Evolutionary conservation across 2,888 invertebrate genomes (phyloP).

Genomic region (Metalampra italica): DNA sequence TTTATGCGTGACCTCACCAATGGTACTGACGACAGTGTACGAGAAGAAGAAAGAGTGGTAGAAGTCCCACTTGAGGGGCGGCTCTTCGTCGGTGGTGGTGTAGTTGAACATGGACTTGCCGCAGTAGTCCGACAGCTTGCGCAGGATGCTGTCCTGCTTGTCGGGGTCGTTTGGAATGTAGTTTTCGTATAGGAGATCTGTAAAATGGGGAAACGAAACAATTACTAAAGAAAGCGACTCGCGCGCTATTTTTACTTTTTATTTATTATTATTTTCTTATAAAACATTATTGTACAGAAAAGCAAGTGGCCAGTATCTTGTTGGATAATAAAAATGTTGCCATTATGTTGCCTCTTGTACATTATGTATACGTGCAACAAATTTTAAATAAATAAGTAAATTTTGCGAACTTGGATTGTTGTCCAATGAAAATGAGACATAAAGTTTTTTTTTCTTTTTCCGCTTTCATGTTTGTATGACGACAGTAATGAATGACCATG

Average conservation of each 20-base stretch:
- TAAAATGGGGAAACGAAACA: slow-evolving; percentile 31
- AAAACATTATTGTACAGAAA: too few relatives aligned
- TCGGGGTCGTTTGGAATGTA: slow-evolving; percentile 76
- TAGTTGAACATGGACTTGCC: slow-evolving; percentile 85
- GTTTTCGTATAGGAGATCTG: slow-evolving; percentile 80
- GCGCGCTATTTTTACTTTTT: too few relatives aligned
- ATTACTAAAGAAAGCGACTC: neutral
- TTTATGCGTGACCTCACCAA: slow-evolving; percentile 78
- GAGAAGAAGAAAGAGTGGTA: slow-evolving; percentile 95
- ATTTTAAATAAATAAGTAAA: too few relatives aligned
- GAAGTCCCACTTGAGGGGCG: slow-evolving; percentile 88
- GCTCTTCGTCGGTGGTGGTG: slow-evolving; percentile 79
- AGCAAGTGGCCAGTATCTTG: too few relatives aligned
- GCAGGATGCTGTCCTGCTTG: slow-evolving; percentile 78
- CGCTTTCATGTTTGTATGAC: too few relatives aligned
- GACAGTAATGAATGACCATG: too few relatives aligned
- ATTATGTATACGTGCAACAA: too few relatives aligned
- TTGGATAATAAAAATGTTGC: too few relatives aligned
- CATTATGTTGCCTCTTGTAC: too few relatives aligned
- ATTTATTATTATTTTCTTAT: neutral
- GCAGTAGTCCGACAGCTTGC: slow-evolving; percentile 84
- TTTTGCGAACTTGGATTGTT: too few relatives aligned
- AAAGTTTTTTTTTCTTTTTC: too few relatives aligned
- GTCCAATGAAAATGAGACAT: too few relatives aligned
- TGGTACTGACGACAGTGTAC: slow-evolving; percentile 93